Evolutionary conservation across 2,888 invertebrate species (phyloP), one percentile per base, ranked within the genome.

Genomic region (Phasia obesa): DNA sequence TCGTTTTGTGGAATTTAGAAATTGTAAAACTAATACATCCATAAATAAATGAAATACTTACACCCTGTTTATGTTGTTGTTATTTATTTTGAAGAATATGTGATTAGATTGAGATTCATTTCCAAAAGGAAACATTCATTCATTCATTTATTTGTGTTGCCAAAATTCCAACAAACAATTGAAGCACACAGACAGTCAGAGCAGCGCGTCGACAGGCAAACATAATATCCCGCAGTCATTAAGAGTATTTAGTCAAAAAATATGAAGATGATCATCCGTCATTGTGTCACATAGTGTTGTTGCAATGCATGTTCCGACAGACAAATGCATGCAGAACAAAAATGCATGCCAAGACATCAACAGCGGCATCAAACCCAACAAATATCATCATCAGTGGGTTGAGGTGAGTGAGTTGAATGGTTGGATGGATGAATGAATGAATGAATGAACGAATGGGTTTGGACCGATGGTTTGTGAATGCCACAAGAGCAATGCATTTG

Each of bases 1-100:
- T 38, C 13, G 7, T 11, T 15, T 11, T 42, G 13, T 0, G 15
- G 3, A 42, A 42, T n/a, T 4, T 42, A 42, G 13, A 15, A 42
- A 42, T 15, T 42, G 3, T 6, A 6, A 27, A 27, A 5, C 6
- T 5, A 27, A 27, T 27, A 3, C 27, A 27, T 27, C 3, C 6
- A 6, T 42, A 15, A 4, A 2, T n/a, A 25, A 53, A 70, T 64
- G 67, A 73, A 69, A 85, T 87, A 88, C 87, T 88, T 87, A 88
- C 87, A 85, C 87, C 87, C 87, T 87, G 85, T 85, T 31, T 17
- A 42, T 35, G 19, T 47, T 70, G 62, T 76, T 59, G 31, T 25
- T 31, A 11, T 57, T 69, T 6, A 35, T 69, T 42, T 44, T 51
- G 51, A 49, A 7, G n/a, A 70, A 53, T 51, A 55, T 62, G 19